Base-by-base conservation (phyloP, 2,113 vertebrate genomes). In the Ctenodactylus gundi region DNA sequence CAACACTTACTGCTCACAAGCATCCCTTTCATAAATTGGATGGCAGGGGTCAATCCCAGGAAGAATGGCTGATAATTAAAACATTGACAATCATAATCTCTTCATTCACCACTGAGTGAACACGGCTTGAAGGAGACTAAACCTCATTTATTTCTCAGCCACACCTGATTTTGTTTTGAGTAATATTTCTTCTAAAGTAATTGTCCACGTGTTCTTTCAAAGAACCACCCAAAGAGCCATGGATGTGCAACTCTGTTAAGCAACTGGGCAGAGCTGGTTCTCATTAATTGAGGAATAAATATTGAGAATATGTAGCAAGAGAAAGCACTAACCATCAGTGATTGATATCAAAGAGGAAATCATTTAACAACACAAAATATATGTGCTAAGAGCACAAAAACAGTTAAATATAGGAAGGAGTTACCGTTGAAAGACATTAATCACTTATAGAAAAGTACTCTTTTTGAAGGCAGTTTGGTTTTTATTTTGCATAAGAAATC, bases 261-360 rank as follows among this genome's bases (percentile, higher is more conserved):
- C 58, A 84, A 92, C 21, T 73, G 31, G 84, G 23, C 4, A 82
- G 41, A 60, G 7, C 70, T 86, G 13, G 49, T 76, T 67, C 81
- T 85, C 55, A 73, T 65, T 89, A 85, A 85, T 27, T 85, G n/a
- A 91, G 88, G 21, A 25, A n/a, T 68, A 95, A 94, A 82, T 96
- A 82, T 62, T 95, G 57, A 95, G 77, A 96, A 12, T 88, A 68
- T 36, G 67, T 84, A 73, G 51, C 44, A 70, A 84, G 39, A 29
- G 29, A 92, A 95, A 83, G 21, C 68, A 10, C 34, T 94, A 86
- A 83, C 1, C 23, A 70, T 75, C 83, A 57, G 36, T 73, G 77
- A 94, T 88, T 88, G 95, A 88, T 78, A 72, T 51, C 34, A 91
- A 80, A 64, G 17, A 58, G n/a, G 11, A 92, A 68, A 77, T 76